Percentiles rank a stretch among this genome's conserved stretches.
Evolutionary conservation across 2,113 vertebrate species (phyloP).

Genomic region (Meriones unguiculatus): DNA sequence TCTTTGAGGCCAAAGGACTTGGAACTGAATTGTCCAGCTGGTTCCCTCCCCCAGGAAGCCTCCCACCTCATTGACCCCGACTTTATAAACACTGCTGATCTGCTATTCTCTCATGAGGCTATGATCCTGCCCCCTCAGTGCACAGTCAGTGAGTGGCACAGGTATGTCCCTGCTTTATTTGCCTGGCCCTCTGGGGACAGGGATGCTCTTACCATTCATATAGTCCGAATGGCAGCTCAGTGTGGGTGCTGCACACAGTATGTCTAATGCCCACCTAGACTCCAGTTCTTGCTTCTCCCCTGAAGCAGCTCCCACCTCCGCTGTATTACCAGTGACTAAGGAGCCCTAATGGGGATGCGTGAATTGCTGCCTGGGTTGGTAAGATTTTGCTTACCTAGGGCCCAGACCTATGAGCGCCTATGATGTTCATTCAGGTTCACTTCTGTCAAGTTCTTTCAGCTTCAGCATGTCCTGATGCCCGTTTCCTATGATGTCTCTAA

Average conservation of each 20-base stretch:
- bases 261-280: background rate
- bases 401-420: background rate
- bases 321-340: background rate
- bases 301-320: background rate
- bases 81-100: background rate
- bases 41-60: background rate
- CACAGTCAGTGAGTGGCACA: background rate
- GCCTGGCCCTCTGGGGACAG: background rate
- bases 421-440: background rate
- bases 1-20: background rate
- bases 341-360: fast-evolving
- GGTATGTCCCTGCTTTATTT: background rate
- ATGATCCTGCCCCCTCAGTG: background rate
- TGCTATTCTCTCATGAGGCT: background rate
- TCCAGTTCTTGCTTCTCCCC: background rate
- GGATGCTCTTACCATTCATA: background rate
- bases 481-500: background rate
- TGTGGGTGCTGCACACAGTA: background rate
- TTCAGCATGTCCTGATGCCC: background rate
- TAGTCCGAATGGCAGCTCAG: background rate
- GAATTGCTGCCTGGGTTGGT: background rate
- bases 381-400: background rate
- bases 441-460: background rate
- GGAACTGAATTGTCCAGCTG: background rate
- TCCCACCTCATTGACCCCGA: background rate